Percentiles rank a stretch among this genome's conserved stretches.
These are phyloP conservation scores for Drosophila histrio DNA, from an alignment of 2,888 invertebrate genomes.

Conservation along the genomic window DNA sequence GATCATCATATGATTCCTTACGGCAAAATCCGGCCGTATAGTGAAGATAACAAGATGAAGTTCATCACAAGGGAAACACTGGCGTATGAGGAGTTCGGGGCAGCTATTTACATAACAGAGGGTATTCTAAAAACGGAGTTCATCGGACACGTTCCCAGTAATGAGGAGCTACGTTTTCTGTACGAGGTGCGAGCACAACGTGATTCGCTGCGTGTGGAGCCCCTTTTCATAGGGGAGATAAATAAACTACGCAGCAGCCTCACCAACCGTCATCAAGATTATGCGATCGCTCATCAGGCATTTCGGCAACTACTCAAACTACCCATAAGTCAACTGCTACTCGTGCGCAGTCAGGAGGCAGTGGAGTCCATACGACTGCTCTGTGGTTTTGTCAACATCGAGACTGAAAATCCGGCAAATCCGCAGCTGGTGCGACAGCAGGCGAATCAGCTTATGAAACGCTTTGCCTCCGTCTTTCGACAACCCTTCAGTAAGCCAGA, in stretches of 20 bases:
- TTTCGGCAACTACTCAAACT: conserved; percentile 31
- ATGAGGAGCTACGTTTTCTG: not conserved
- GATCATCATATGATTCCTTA: conserved; percentile 7
- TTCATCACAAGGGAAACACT: conserved; percentile 15
- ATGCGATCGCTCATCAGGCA: conserved; percentile 5
- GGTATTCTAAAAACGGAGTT: not conserved
- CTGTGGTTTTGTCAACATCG: not conserved
- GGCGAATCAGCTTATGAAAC: conserved; percentile 15
- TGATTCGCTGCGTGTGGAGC: conserved; percentile 1
- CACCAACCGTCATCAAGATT: not conserved
- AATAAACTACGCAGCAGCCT: conserved; percentile 24
- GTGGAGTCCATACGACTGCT: conserved; percentile 21
- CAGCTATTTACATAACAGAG: conserved; percentile 25
- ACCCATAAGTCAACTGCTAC: conserved; percentile 16
- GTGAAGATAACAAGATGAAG: conserved; percentile 5
- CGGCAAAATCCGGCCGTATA: conserved; percentile 36
- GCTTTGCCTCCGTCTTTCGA: not conserved
- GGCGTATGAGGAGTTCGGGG: conserved; percentile 11
- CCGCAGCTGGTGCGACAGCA: not conserved
- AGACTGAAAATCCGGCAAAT: not conserved
- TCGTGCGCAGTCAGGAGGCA: conserved; percentile 32
- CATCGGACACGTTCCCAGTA: not conserved
- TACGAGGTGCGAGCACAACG: conserved; percentile 1
- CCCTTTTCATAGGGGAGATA: conserved; percentile 15
- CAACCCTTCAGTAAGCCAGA: not conserved